Percentiles rank a stretch among this genome's conserved stretches.
phyloP scores from a whole-genome alignment of 2,888 invertebrate genomes.

The Coenonympha arcania region DNA sequence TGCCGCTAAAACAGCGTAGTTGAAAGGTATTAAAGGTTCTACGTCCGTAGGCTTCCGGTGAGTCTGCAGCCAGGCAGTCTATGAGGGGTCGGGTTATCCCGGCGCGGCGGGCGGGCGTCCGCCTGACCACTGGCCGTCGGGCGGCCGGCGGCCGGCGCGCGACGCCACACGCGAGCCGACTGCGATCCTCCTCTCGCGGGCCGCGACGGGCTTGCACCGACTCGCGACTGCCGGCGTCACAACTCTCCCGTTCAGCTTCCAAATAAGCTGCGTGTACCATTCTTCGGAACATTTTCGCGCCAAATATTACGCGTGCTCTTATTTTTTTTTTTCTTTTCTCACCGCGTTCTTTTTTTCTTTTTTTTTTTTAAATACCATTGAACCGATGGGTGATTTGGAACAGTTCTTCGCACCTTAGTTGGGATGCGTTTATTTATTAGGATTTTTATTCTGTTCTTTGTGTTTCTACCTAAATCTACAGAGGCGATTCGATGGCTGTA shows the following conservation, averaged over 20 bases:
- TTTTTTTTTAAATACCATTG: slow-evolving; percentile 18
- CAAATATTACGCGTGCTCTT: slow-evolving; percentile 44
- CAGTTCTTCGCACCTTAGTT: slow-evolving; percentile 23
- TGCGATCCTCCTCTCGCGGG: slow-evolving; percentile 27
- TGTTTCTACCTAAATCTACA: slow-evolving; percentile 61
- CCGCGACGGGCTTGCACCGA: slow-evolving; percentile 21
- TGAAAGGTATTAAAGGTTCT: not conserved
- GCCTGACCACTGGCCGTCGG: slow-evolving; percentile 56
- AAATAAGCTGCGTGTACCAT: slow-evolving; percentile 39
- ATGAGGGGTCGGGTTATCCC: slow-evolving; percentile 27
- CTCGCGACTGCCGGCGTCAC: slow-evolving; percentile 23
- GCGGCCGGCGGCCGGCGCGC: slow-evolving; percentile 12
- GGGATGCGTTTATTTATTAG: slow-evolving; percentile 65
- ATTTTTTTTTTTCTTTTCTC: not conserved
- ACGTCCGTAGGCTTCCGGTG: no score
- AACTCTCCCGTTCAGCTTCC: slow-evolving; percentile 27
- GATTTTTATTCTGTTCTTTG: slow-evolving; percentile 65
- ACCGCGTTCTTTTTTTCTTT: slow-evolving; percentile 20
- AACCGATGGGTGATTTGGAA: slow-evolving; percentile 17
- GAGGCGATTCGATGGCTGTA: slow-evolving; percentile 70
- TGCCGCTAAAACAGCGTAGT: no score
- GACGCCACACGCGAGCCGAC: slow-evolving; percentile 28
- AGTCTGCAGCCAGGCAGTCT: slow-evolving; percentile 16
- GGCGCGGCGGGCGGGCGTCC: slow-evolving; percentile 42
- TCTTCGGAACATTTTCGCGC: slow-evolving; percentile 51